phyloP scores from a whole-genome alignment of 30 jellyfish, hydroid and myxozoan genomes.

The Rhopilema esculentum region DNA sequence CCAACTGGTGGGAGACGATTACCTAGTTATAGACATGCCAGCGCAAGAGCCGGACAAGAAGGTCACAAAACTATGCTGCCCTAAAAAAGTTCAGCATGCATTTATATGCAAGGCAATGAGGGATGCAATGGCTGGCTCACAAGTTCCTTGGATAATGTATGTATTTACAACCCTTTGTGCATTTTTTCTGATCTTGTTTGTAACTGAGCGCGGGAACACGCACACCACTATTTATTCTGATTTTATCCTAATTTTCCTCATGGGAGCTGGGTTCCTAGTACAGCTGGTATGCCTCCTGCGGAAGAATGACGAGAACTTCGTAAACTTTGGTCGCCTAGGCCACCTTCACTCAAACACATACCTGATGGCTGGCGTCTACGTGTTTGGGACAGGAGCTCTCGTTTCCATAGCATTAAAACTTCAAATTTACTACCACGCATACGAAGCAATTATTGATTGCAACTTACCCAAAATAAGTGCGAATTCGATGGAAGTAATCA shows the following conservation, averaged over 20 bases:
- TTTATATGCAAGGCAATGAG: background rate
- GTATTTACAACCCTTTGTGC: background rate
- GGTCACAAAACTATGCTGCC: too few species aligned
- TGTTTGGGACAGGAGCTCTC: constrained; percentile 68
- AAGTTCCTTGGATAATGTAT: constrained; percentile 7
- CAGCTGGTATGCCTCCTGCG: constrained; percentile 16
- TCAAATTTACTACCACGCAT: constrained; percentile 42
- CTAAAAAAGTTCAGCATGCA: background rate
- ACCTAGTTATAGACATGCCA: too few species aligned
- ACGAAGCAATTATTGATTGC: constrained; percentile 3
- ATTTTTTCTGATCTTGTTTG: background rate
- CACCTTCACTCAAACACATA: constrained; percentile 41
- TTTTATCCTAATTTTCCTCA: background rate
- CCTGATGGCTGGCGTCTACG: constrained; percentile 63
- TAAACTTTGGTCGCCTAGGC: constrained; percentile 3
- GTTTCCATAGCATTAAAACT: constrained; percentile 14
- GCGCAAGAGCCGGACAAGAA: too few species aligned
- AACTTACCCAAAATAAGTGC: background rate
- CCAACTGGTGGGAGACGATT: background rate
- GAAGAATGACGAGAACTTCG: background rate
- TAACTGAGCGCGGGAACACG: background rate
- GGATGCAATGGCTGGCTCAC: background rate
- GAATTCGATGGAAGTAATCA: background rate
- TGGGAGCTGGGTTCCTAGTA: constrained; percentile 6
- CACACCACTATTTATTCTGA: constrained; percentile 1